Evolutionary conservation across 1,140 invertebrate species (phyloP).

Genomic region (Pentalonia nigronervosa): DNA sequence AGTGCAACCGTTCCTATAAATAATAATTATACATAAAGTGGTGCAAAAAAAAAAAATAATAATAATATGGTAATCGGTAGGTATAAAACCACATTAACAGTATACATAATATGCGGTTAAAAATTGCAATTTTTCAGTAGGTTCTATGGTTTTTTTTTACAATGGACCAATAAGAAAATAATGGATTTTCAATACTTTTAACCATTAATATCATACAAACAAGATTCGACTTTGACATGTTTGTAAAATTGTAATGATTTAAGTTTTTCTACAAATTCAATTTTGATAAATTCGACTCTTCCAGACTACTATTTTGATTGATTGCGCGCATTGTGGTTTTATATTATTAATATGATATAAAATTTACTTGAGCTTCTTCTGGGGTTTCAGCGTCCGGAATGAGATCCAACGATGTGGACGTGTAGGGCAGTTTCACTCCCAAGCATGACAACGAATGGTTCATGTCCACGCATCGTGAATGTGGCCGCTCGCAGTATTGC

Average conservation of each 20-base stretch:
- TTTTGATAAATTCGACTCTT: neutral
- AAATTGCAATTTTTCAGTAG: neutral
- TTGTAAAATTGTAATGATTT: neutral
- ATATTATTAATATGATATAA: neutral
- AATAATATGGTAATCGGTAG: too few relatives aligned
- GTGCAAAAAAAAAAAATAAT: too few relatives aligned
- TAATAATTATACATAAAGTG: conserved; percentile 53
- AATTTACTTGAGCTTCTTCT: conserved; percentile 70
- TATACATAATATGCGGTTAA: neutral
- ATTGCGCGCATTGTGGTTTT: neutral
- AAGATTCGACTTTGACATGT: neutral
- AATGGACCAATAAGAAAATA: neutral
- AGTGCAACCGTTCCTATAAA: conserved; percentile 72
- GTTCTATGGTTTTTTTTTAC: neutral
- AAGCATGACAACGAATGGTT: conserved; percentile 73
- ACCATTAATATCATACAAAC: neutral
- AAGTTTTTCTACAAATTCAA: neutral
- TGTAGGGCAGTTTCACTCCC: conserved; percentile 79
- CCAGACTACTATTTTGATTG: neutral
- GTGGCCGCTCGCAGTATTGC: conserved; percentile 68
- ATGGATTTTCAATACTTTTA: neutral
- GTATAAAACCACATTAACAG: neutral
- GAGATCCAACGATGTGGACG: conserved; percentile 77
- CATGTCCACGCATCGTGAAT: conserved; percentile 71
- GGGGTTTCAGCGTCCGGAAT: conserved; percentile 74